These are phyloP conservation scores for Tauraco hartlaubi DNA, from an alignment of 2,797 vertebrate genomes.

Conservation along the genomic window DNA sequence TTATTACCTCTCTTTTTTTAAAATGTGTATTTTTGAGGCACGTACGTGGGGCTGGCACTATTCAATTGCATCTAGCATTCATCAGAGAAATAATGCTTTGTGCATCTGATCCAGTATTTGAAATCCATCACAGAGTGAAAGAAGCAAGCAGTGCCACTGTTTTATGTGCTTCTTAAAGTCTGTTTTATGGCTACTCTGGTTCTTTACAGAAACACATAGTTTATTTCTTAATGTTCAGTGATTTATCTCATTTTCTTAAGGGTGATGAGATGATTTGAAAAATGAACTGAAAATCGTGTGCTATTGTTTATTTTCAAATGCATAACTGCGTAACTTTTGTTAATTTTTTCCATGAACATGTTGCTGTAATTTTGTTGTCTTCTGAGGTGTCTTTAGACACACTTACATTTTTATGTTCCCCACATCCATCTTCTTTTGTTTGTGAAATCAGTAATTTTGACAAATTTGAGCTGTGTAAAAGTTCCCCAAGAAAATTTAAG, in stretches of 20 bases:
- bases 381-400: neutral
- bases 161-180: neutral
- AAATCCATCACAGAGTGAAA: neutral
- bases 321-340: neutral
- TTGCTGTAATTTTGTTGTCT: neutral
- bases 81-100: neutral
- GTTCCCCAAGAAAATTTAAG: neutral
- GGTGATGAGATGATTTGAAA: neutral
- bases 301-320: neutral
- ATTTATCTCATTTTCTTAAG: neutral
- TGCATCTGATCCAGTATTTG: neutral
- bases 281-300: neutral
- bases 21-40: neutral
- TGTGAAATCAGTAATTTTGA: neutral
- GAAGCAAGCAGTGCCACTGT: neutral
- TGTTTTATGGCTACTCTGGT: neutral
- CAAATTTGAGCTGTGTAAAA: neutral
- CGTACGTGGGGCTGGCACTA: neutral
- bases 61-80: neutral
- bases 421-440: neutral
- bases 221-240: neutral
- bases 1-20: neutral
- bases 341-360: neutral
- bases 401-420: neutral
- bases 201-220: neutral